These are phyloP conservation scores for Drosophila rhopaloa DNA, from an alignment of 1,140 invertebrate species.

Conservation along the genomic window DNA sequence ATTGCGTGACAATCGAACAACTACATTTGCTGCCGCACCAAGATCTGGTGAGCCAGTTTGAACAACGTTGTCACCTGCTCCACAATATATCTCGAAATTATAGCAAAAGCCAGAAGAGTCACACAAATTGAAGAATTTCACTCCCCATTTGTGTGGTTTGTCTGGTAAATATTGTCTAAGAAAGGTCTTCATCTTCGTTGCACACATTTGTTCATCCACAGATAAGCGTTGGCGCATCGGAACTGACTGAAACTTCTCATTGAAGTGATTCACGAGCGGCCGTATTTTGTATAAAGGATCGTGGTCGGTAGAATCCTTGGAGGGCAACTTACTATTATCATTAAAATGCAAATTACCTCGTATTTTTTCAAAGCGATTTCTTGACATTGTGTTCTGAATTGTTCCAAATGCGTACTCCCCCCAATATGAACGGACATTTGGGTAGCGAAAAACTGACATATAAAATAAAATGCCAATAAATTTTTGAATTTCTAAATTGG, in stretches of 20 bases:
- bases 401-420: not conserved
- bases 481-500: no score
- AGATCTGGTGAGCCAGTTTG: constrained; percentile 22
- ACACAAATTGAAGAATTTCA: constrained; percentile 6
- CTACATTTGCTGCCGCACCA: constrained; percentile 25
- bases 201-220: constrained; percentile 22
- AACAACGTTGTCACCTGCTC: constrained; percentile 24
- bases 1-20: not conserved
- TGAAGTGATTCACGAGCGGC: constrained; percentile 18
- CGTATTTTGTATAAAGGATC: not conserved
- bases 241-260: constrained; percentile 16
- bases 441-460: constrained; percentile 14
- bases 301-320: not conserved
- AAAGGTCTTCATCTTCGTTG: constrained; percentile 28
- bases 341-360: constrained; percentile 7
- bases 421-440: constrained; percentile 14
- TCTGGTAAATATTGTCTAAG: constrained; percentile 2
- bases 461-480: constrained; percentile 16
- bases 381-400: constrained; percentile 7
- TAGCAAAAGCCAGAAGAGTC: constrained; percentile 14
- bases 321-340: not conserved
- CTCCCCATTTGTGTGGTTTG: constrained; percentile 1
- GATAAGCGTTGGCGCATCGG: constrained; percentile 9
- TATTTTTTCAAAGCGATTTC: constrained; percentile 16
- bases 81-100: constrained; percentile 39